These are phyloP conservation scores for Ophonus ardosiacus DNA, from an alignment of 2,888 invertebrate species.

Conservation along the genomic window DNA sequence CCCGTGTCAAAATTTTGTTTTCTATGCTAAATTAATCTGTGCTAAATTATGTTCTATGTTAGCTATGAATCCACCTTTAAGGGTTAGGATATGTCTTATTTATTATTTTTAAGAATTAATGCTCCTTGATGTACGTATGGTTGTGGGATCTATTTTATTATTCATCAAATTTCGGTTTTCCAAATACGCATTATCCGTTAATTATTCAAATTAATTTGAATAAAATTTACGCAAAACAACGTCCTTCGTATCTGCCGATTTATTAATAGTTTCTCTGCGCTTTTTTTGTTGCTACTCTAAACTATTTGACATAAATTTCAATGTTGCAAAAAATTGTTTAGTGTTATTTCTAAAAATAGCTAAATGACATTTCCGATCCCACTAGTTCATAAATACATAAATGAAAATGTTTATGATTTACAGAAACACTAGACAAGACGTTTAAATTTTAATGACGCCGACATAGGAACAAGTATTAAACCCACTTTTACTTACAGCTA, in stretches of 20 bases:
- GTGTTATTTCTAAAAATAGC: conserved; percentile 14
- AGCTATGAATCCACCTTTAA: no score
- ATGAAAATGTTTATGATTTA: conserved; percentile 10
- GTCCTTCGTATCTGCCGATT: background rate
- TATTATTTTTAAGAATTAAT: no score
- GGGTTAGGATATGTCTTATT: no score
- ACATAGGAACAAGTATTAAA: background rate
- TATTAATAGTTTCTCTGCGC: background rate
- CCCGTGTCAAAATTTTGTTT: no score
- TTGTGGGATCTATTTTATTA: no score
- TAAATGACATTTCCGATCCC: conserved; percentile 21
- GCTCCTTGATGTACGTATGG: no score
- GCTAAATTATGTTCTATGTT: no score
- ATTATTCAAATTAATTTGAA: background rate
- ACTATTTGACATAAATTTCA: background rate
- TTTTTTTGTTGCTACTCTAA: background rate
- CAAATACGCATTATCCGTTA: background rate
- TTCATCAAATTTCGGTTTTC: no score
- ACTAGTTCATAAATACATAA: conserved; percentile 31
- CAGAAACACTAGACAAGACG: background rate
- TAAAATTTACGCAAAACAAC: background rate
- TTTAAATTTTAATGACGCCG: conserved; percentile 3
- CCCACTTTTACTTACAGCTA: background rate
- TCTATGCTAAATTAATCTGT: no score
- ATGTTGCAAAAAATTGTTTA: background rate